These are phyloP conservation scores for Smittia aterrima DNA, from an alignment of 2,888 invertebrate species.

Conservation along the genomic window DNA sequence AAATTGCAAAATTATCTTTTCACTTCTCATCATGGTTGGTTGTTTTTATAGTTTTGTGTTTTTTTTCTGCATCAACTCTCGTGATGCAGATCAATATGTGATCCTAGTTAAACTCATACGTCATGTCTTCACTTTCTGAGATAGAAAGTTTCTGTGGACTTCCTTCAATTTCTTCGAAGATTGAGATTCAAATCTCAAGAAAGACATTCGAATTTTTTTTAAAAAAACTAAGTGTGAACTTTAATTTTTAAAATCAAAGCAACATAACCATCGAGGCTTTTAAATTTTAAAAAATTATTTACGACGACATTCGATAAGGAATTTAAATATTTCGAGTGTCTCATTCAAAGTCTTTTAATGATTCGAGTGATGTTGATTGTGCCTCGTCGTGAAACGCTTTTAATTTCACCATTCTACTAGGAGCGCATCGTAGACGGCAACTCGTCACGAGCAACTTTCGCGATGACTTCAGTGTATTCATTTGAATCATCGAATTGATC, in stretches of 20 bases:
- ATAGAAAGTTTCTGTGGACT: no score
- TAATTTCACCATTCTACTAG: slow-evolving; percentile 39
- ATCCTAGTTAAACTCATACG: slow-evolving; percentile 35
- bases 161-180: neutral
- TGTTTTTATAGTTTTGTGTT: slow-evolving; percentile 5
- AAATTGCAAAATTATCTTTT: slow-evolving; percentile 14
- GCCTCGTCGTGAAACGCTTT: slow-evolving; percentile 37
- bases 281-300: neutral
- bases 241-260: slow-evolving; percentile 7
- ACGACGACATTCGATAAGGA: no score
- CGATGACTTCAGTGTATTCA: slow-evolving; percentile 8
- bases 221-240: neutral
- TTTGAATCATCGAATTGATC: neutral
- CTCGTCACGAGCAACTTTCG: slow-evolving; percentile 1
- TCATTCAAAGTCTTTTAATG: slow-evolving; percentile 32
- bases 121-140: slow-evolving; percentile 38
- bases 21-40: slow-evolving; percentile 13
- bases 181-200: neutral
- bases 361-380: slow-evolving; percentile 38
- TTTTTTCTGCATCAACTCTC: slow-evolving; percentile 12
- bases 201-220: neutral
- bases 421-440: neutral
- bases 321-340: no score
- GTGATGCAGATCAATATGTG: slow-evolving; percentile 27
- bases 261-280: neutral